phyloP scores from a whole-genome alignment of 2,113 vertebrate genomes.

The Myrmecobius fasciatus region DNA sequence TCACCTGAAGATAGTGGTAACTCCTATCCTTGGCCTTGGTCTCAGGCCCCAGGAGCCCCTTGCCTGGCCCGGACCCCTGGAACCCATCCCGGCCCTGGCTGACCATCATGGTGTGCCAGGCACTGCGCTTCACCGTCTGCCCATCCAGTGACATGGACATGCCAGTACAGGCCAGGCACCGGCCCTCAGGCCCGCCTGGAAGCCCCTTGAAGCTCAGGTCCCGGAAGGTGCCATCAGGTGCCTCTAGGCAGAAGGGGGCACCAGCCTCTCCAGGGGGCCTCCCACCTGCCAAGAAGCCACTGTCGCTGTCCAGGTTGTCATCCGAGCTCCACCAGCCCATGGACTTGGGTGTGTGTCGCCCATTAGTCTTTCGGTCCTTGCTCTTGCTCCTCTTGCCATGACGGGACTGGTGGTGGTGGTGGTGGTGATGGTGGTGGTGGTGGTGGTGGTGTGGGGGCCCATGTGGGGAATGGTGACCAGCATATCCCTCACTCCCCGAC shows the following conservation, averaged over 20 bases:
- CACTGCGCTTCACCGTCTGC: slow-evolving; percentile 95
- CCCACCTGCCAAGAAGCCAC: slow-evolving; percentile 92
- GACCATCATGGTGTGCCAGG: slow-evolving; percentile 99
- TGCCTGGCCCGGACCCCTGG: slow-evolving; percentile 87
- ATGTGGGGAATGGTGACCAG: slow-evolving; percentile 81
- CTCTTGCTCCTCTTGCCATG: slow-evolving; percentile 95
- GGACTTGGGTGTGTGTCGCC: slow-evolving; percentile 92
- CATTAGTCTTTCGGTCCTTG: slow-evolving; percentile 89
- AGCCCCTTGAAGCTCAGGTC: slow-evolving; percentile 96
- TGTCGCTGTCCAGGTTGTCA: slow-evolving; percentile 99
- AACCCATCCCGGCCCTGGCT: slow-evolving; percentile 96
- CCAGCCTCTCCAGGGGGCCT: slow-evolving; percentile 84
- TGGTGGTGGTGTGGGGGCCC: slow-evolving; percentile 90
- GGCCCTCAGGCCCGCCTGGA: slow-evolving; percentile 89
- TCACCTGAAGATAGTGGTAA: slow-evolving; percentile 98
- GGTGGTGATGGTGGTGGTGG: slow-evolving; percentile 88
- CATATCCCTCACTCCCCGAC: slow-evolving; percentile 89
- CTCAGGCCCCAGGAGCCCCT: slow-evolving; percentile 94
- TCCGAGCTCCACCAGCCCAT: slow-evolving; percentile 99
- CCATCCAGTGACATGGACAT: slow-evolving; percentile 93
- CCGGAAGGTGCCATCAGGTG: slow-evolving; percentile 96
- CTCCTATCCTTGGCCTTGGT: slow-evolving; percentile 94
- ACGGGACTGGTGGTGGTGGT: slow-evolving; percentile 91
- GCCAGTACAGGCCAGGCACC: slow-evolving; percentile 95
- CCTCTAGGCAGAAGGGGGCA: slow-evolving; percentile 91